Percentiles rank a stretch among this genome's conserved stretches.
Evolutionary conservation across 1,140 invertebrate genomes (phyloP).

Genomic region (Drosophila virilis): DNA sequence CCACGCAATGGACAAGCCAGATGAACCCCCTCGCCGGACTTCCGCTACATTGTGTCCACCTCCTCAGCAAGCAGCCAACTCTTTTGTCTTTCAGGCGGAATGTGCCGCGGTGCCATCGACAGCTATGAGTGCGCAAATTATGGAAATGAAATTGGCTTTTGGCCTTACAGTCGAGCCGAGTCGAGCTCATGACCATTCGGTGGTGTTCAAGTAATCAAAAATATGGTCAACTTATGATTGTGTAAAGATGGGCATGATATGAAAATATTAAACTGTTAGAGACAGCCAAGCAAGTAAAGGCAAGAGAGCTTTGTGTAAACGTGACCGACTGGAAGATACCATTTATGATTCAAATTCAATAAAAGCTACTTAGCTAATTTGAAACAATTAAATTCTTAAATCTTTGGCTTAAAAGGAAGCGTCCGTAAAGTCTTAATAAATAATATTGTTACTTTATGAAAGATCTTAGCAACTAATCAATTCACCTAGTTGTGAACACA

Average conservation of each 20-base stretch:
- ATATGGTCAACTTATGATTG: conserved; percentile 18
- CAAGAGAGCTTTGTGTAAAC: too few relatives aligned
- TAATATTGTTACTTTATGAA: too few relatives aligned
- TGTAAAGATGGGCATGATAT: not conserved
- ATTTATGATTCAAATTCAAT: too few relatives aligned
- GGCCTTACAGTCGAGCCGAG: not conserved
- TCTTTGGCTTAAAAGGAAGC: too few relatives aligned
- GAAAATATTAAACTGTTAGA: conserved; percentile 1
- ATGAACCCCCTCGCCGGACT: not conserved
- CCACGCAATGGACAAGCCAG: conserved; percentile 29
- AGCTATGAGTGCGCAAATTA: conserved; percentile 65
- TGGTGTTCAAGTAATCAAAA: conserved; percentile 20
- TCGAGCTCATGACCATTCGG: conserved; percentile 31
- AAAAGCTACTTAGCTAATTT: too few relatives aligned
- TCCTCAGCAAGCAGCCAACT: conserved; percentile 15
- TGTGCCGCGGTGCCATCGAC: conserved; percentile 39
- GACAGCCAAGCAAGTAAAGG: not conserved
- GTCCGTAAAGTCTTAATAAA: too few relatives aligned
- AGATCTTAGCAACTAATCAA: too few relatives aligned
- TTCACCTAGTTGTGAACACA: too few relatives aligned
- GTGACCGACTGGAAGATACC: too few relatives aligned
- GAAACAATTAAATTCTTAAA: not conserved
- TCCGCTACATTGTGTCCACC: not conserved
- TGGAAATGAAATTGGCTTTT: conserved; percentile 74
- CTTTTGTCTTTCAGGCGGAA: conserved; percentile 29